These are phyloP conservation scores for Miniopterus natalensis DNA, from an alignment of 2,113 vertebrate species.

Conservation along the genomic window DNA sequence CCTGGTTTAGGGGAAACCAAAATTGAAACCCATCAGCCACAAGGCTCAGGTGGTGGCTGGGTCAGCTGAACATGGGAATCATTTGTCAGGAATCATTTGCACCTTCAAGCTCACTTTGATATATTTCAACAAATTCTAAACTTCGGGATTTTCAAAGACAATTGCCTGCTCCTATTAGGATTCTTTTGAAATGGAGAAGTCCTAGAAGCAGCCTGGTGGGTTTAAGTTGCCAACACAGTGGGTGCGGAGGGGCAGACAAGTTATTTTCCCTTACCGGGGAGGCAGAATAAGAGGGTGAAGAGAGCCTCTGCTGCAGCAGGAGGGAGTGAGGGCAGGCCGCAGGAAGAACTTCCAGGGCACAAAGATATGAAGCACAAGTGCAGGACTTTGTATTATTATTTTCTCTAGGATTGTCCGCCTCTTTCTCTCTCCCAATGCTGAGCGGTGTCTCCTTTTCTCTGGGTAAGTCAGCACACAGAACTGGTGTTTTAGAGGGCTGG, in stretches of 20 bases:
- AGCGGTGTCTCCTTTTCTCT: neutral
- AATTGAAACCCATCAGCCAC: neutral
- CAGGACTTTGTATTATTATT: neutral
- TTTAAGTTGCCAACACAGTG: neutral
- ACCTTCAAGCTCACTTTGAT: neutral
- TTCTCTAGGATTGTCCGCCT: neutral
- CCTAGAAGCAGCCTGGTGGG: neutral
- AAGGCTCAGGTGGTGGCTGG: neutral
- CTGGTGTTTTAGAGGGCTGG: neutral
- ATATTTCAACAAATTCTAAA: conserved; percentile 2
- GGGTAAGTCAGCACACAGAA: neutral
- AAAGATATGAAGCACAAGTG: neutral
- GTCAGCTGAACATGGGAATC: neutral
- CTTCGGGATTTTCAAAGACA: conserved; percentile 41
- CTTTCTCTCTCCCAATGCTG: neutral
- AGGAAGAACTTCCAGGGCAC: conserved; percentile 48
- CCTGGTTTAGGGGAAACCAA: neutral
- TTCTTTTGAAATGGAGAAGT: conserved; percentile 7
- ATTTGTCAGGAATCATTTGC: neutral
- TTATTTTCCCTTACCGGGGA: neutral
- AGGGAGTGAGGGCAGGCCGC: conserved; percentile 20
- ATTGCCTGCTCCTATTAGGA: neutral
- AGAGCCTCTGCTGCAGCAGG: neutral
- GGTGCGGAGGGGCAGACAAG: neutral
- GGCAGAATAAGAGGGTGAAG: neutral